Base-by-base conservation (phyloP, 2,113 vertebrate species). In the Thryonomys swinderianus region DNA sequence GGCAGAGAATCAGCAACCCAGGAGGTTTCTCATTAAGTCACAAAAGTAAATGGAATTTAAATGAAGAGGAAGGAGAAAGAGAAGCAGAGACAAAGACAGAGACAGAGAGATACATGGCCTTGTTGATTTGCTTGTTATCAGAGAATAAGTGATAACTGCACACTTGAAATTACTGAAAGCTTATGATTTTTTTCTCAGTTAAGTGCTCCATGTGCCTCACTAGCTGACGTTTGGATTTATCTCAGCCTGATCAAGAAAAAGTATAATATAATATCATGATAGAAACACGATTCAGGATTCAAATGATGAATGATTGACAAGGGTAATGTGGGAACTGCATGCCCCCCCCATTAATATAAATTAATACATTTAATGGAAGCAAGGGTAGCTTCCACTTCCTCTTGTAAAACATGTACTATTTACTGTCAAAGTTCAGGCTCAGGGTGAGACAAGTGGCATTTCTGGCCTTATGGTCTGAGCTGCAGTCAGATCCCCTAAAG, bases 391-490 rank as follows among this genome's bases (percentile, higher is more conserved):
- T 16, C 82, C 74, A 59, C 55, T 90, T 97, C 81, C 57, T 83
- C 79, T 97, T 18, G 17, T 95, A 89, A 92, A 97, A 91, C 96
- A 96, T 95, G 94, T 96, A 93, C 94, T 80, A 48, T 97, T 97
- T 86, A 62, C 96, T 92, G 61, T 85, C 88, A 82, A 84, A 91
- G 69, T 85, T 91, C 90, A 97, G 69, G 7, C 57, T 48, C 74
- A 17, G 84, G 83, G 64, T 85, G 62, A 94, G 74, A 48, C 64
- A 20, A 42, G 62, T 45, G 84, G 42, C 67, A 0, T 10, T 27
- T 5, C 0, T 11, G 9, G 23, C 1, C 21, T 2, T 67, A 2
- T 12, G 37, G 25, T 23, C 27, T 51, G 25, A 64, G 67, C 37
- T 12, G 4, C 32, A 79, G 18, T 40, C 57, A 45, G 59, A 8